Evolutionary conservation across 2,797 vertebrate genomes (phyloP), one percentile per base, ranked within the genome.

Genomic region (Austrolebias charrua): DNA sequence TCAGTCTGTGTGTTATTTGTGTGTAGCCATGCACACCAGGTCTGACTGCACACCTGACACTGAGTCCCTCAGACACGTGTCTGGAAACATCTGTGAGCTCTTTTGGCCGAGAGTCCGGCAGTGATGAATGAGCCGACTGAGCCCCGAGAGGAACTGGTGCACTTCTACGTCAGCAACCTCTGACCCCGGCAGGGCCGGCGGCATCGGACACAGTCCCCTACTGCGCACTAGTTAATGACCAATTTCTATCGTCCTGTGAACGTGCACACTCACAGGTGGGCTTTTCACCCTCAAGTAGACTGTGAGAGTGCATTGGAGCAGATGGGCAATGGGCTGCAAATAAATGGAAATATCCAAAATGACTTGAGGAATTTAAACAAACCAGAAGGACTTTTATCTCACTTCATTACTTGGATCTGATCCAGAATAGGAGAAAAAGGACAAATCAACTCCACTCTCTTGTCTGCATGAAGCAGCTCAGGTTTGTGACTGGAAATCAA

Each of bases 161-260:
- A 70, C 70, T 73, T 83, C 78, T 77, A 80, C 78, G 55, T 86
- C 80, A 71, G 50, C 13, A 72, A 79, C 82, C 84, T 73, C 47
- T 72, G 75, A 84, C 79, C 75, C 65, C 50, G 0, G 58, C n/a
- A 14, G 66, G 67, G 74, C 72, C 56, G 15, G 58, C 79, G 42
- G 75, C 15, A 6, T 79, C 29, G 42, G 83, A 82, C 81, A 83
- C 45, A 54, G 56, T 81, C 70, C 71, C 81, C 86, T 65, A 55
- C 55, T 5, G 55, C 72, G 78, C 83, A 75, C 86, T 88, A 86
- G 84, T 82, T 88, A 86, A 89, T 88, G 86, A 73, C 80, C 78
- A 71, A 48, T 63, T 51, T 50, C 67, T 57, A 62, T 51, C 61
- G 55, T 51, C 13, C 14, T 40, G 53, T 50, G 51, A 77, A 55